Conservation (phyloP, 2,888 invertebrate genomes). For the Lithodes maja region DNA sequence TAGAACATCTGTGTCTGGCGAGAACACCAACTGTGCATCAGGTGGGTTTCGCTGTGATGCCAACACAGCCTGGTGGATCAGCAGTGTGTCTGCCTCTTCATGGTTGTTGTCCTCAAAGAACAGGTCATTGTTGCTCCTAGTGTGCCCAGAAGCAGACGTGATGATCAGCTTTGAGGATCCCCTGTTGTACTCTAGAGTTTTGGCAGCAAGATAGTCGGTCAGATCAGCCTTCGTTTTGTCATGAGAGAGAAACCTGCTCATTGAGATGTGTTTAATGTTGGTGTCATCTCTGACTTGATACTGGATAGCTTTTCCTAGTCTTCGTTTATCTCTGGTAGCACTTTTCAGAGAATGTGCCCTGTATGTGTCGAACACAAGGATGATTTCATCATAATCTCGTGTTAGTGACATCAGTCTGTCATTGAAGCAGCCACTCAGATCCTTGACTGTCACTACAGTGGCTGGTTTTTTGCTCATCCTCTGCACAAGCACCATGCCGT, state of each 20-base stretch:
- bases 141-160: neutral
- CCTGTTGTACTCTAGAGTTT: neutral
- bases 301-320: constrained; percentile 1
- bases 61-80: neutral
- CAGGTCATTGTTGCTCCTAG: neutral
- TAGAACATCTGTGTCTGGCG: constrained; percentile 29
- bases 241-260: constrained; percentile 13
- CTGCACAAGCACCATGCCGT: neutral
- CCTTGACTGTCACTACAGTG: constrained; percentile 9
- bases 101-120: neutral
- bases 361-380: constrained; percentile 2
- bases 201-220: neutral
- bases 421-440: neutral
- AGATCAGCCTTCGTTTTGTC: constrained; percentile 6
- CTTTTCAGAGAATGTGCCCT: neutral
- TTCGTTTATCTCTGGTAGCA: neutral
- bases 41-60: neutral
- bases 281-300: constrained; percentile 4
- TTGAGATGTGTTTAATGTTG: neutral
- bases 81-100: neutral
- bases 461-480: constrained; percentile 19
- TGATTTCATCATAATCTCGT: neutral
- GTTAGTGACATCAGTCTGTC: neutral
- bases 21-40: neutral
- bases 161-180: neutral